Base-by-base conservation (phyloP, 2,113 vertebrate genomes). In the Cyprinus carpio region DNA sequence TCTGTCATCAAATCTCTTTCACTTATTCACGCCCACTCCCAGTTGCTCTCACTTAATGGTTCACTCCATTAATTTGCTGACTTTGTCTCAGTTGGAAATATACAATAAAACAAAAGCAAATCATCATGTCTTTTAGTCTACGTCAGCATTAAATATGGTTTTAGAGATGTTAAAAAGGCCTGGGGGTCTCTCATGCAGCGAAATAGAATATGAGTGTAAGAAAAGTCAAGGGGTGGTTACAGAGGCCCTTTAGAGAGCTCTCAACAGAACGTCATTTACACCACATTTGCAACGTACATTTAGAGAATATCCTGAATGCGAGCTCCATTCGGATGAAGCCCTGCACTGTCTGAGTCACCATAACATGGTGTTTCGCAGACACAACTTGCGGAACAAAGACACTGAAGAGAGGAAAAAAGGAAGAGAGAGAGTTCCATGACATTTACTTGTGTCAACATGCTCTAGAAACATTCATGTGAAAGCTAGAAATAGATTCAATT, bases 291-390 rank as follows among this genome's bases (percentile, higher is more conserved):
- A 60, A n/a, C n/a, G n/a, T 23, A 60, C 54, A 62, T 79, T 62
- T 40, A 62, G 56, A 40, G 56, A 62, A 62, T 9, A 43, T 62
- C 56, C 34, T 40, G 76, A 79, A 62, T 62, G 56, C 62, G 76
- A 43, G 34, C 56, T 62, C 76, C 56, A 79, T 62, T 79, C 54
- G 43, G 76, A 79, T 79, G 34, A 79, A 62, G 31, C 6, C n/a
- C 54, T 79, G 20, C 76, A 16, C 31, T 78, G 51, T 60, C 31
- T 79, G 12, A 40, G 13, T 29, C 31, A 0, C n/a, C 56, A 79
- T 79, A 79, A 79, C 76, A n/a, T n/a, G n/a, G n/a, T 25, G 75
- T 56, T 58, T 34, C n/a, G 29, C 75, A 76, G 40, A 20, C 16
- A 84, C 62, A 31, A 83, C 25, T n/a, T 67, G 18, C 15, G 4